Percentiles rank a stretch among this genome's conserved stretches.
Conservation (phyloP, 2,888 invertebrate genomes). For the Drosophila anomalata region DNA sequence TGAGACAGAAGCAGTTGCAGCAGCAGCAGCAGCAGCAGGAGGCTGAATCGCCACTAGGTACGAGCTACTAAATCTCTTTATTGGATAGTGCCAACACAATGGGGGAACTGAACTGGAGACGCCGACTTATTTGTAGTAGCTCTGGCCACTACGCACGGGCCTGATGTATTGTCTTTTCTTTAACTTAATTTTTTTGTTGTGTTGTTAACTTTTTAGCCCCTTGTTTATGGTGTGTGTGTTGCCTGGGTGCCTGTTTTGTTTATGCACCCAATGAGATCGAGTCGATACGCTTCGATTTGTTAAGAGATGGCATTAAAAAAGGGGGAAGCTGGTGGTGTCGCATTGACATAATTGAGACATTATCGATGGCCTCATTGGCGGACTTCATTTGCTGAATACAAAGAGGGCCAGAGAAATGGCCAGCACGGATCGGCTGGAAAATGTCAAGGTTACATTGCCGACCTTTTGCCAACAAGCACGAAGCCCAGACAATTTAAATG, state of each 20-base stretch:
- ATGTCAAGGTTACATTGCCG: conserved; percentile 78
- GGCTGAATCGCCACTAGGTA: conserved; percentile 13
- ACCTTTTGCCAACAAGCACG: conserved; percentile 63
- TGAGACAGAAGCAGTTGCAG: conserved; percentile 22
- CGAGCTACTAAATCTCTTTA: conserved; percentile 78
- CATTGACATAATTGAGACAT: conserved; percentile 82
- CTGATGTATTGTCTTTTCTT: conserved; percentile 71
- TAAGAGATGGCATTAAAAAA: conserved; percentile 35
- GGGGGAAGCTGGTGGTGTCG: conserved; percentile 37
- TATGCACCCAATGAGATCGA: conserved; percentile 54
- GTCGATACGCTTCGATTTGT: conserved; percentile 47
- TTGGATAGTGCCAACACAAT: conserved; percentile 43
- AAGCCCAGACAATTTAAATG: conserved; percentile 75
- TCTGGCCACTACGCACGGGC: conserved; percentile 49
- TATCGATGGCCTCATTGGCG: conserved; percentile 47
- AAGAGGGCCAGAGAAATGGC: conserved; percentile 5
- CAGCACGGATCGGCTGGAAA: conserved; percentile 37
- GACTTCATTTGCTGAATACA: conserved; percentile 28
- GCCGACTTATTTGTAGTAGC: conserved; percentile 73
- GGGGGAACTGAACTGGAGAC: conserved; percentile 45
- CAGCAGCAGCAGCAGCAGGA: conserved; percentile 30
- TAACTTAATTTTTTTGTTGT: conserved; percentile 15
- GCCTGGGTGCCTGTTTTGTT: conserved; percentile 57
- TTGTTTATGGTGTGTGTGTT: conserved; percentile 64
- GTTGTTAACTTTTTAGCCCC: conserved; percentile 21